A percentile compares a stretch with the other conserved stretches of the same genome.
These are phyloP conservation scores for Metaphire vulgaris DNA, from an alignment of 1,140 invertebrate species.

Conservation along the genomic window DNA sequence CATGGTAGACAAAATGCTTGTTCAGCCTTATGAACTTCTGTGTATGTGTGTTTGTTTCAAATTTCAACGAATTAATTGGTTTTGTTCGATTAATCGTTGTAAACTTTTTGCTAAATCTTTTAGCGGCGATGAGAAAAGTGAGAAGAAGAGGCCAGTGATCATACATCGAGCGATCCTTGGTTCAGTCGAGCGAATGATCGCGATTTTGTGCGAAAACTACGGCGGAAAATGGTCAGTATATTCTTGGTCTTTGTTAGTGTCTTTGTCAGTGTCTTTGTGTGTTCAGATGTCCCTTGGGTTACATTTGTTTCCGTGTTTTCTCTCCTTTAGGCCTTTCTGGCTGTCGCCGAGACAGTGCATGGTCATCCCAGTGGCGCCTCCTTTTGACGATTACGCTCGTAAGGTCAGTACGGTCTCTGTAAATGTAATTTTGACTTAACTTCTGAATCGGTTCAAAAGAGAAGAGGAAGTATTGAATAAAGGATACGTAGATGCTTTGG, in stretches of 20 bases:
- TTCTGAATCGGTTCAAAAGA: no score
- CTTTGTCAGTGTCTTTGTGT: not conserved
- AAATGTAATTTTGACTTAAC: no score
- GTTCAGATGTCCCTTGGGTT: no score
- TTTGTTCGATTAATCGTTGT: no score
- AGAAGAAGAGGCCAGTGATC: conserved; percentile 88
- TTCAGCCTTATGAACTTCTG: no score
- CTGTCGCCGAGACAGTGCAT: conserved; percentile 87
- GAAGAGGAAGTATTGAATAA: no score
- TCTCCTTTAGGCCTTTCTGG: conserved; percentile 74
- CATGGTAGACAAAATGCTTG: no score
- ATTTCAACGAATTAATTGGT: no score
- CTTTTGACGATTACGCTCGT: conserved; percentile 77
- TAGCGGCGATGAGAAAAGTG: conserved; percentile 67
- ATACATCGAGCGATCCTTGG: conserved; percentile 95
- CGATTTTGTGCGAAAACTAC: conserved; percentile 91
- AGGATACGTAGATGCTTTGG: no score
- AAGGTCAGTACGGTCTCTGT: no score
- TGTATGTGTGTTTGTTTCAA: no score
- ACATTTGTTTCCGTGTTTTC: not conserved
- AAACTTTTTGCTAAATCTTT: no score
- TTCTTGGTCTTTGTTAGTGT: not conserved
- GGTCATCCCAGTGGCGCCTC: conserved; percentile 79
- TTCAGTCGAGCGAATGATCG: conserved; percentile 96
- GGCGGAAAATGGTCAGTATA: conserved; percentile 80